These are phyloP conservation scores for Heteromormyrus szaboi DNA, from an alignment of 2,797 vertebrate species.

Conservation along the genomic window DNA sequence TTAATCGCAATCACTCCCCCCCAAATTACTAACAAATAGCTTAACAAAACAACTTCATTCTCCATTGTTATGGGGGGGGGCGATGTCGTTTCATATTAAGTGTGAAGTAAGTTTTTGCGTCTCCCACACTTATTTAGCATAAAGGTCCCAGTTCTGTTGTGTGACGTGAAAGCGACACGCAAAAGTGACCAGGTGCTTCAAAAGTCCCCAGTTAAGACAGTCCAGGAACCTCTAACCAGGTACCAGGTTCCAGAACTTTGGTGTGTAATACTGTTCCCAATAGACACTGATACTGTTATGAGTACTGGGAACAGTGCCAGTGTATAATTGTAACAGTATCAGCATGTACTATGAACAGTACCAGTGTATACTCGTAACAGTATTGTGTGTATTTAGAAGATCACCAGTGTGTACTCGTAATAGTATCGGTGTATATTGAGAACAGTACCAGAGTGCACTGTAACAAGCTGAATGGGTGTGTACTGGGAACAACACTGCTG, in stretches of 20 bases:
- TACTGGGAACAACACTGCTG: background rate
- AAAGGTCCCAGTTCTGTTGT: background rate
- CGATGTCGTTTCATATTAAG: background rate
- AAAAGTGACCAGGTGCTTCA: background rate
- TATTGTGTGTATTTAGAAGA: background rate
- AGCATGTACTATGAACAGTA: background rate
- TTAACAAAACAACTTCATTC: background rate
- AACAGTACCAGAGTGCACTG: background rate
- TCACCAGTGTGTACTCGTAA: background rate
- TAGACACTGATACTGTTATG: background rate
- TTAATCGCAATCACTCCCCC: background rate
- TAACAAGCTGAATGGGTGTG: background rate
- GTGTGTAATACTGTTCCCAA: background rate
- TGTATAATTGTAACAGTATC: background rate
- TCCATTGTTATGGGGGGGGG: background rate
- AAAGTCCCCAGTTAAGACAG: background rate
- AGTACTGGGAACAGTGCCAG: background rate
- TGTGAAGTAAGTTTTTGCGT: background rate
- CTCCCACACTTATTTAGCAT: background rate
- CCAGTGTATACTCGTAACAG: background rate
- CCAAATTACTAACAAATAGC: background rate
- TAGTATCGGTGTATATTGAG: background rate
- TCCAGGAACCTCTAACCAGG: background rate
- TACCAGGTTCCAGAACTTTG: background rate
- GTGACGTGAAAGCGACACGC: background rate